Evolutionary conservation across 2,888 invertebrate species (phyloP), one percentile per base, ranked within the genome.

Genomic region (Drosophila longiperda): DNA sequence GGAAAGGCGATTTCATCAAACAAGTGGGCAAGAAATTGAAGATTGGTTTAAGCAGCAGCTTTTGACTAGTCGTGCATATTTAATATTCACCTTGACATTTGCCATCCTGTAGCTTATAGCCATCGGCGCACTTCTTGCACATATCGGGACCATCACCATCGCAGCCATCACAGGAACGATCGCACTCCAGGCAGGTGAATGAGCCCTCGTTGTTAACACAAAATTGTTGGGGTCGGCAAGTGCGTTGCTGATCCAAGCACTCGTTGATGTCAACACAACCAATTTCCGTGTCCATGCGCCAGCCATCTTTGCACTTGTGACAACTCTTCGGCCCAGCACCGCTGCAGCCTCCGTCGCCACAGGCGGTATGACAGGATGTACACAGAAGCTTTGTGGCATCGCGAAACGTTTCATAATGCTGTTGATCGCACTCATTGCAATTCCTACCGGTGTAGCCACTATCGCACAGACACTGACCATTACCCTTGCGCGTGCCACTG

Each of bases 191-290:
- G 63, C 98, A 98, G 12, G 94, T 93, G 90, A 95, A 97, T 0
- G 97, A 96, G 9, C 99, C 98, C 62, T 97, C 96, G 15, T 96
- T 96, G 91, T 99, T 99, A 6, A 97, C 95, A 92, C 99, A 99
- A 91, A 98, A 98, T 90, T 98, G 95, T 89, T 96, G 95, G 1
- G 94, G 93, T 0, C 93, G 93, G 84, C 95, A 96, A 59, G 93
- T 93, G 8, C 94, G 82, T 20, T 93, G 92, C 15, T 93, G 91
- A 36, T 94, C 93, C 7, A 95, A 93, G 92, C 98, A 99, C 93
- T 98, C 98, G 91, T 98, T 96, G 0, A 98, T 92, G 91, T 98
- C 98, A 48, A 95, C 87, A 89, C 99, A 99, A 0, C 98, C 98
- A 0, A 97, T 95, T 34, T 96, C 96, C 0, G 95, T 93, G 71